phyloP scores from a whole-genome alignment of 2,797 vertebrate genomes.

The Brotogeris chrysoptera region DNA sequence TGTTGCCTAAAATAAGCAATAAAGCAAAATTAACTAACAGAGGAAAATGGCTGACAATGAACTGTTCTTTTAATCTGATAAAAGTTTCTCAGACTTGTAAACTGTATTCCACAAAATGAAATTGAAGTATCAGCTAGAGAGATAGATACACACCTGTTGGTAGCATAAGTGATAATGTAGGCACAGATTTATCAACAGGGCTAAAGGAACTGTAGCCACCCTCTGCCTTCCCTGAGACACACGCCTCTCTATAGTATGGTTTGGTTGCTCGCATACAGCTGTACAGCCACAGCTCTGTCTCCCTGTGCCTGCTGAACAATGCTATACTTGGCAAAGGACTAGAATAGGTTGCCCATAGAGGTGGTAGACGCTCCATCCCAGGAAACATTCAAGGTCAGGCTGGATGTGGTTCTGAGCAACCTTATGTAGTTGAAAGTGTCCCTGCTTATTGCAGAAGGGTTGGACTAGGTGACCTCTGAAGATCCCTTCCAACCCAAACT shows the following conservation, averaged over 20 bases:
- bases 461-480: neutral
- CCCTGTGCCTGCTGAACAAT: neutral
- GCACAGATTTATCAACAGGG: neutral
- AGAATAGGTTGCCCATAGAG: neutral
- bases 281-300: neutral
- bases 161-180: neutral
- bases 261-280: neutral
- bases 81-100: neutral
- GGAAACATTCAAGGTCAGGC: neutral
- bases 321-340: neutral
- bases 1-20: neutral
- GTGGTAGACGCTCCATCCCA: neutral
- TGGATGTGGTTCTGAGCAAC: neutral
- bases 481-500: neutral
- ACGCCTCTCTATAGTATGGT: fast-evolving
- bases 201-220: neutral
- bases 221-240: neutral
- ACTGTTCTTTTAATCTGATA: neutral
- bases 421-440: too few relatives aligned
- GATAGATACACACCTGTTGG: neutral
- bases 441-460: neutral
- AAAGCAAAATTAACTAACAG: neutral
- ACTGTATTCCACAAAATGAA: neutral
- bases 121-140: neutral
- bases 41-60: neutral